Evolutionary conservation across 2,888 invertebrate species (phyloP), one percentile per base, ranked within the genome.

Genomic region (Beris chalybata): DNA sequence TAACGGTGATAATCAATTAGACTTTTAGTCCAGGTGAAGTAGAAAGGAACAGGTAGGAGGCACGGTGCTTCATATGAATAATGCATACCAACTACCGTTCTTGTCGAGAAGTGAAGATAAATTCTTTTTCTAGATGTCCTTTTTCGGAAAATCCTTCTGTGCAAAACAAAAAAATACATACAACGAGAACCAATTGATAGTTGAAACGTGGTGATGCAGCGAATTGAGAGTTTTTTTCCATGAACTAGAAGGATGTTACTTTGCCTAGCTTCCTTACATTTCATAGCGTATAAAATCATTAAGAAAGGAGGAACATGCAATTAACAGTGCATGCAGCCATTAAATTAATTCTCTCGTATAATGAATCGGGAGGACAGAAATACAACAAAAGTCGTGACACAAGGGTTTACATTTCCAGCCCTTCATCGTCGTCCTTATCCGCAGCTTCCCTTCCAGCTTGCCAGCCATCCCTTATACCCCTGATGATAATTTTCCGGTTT

Each of bases 401-500:
- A 66, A 68, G 68, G 52, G 66, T 63, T 66, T 68, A 68, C 68
- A 65, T 63, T 68, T 65, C 63, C 66, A 67, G 67, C 47, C 32
- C 50, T 59, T 59, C 56, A 13, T 43, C 22, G 22, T 56, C 30
- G 56, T 56, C n/a, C 22, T 38, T 56, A 43, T 44, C 48, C 32
- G n/a, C 55, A 31, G n/a, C 50, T 15, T 45, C 47, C 53, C 55
- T 55, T 47, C 32, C 12, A 13, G 47, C 43, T 58, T 22, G 29
- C 30, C 29, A 61, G 61, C 61, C 38, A 50, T 61, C 52, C 61
- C 50, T 15, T 59, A 13, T 32, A 12, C 59, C 61, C 52, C 61
- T 52, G 61, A 52, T 61, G 61, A 61, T 61, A 61, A 70, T 70
- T 70, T 68, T 70, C 67, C 70, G 68, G 68, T 70, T 70, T 70